phyloP scores from a whole-genome alignment of 1,140 invertebrate genomes.

The Glomeris maerens region DNA sequence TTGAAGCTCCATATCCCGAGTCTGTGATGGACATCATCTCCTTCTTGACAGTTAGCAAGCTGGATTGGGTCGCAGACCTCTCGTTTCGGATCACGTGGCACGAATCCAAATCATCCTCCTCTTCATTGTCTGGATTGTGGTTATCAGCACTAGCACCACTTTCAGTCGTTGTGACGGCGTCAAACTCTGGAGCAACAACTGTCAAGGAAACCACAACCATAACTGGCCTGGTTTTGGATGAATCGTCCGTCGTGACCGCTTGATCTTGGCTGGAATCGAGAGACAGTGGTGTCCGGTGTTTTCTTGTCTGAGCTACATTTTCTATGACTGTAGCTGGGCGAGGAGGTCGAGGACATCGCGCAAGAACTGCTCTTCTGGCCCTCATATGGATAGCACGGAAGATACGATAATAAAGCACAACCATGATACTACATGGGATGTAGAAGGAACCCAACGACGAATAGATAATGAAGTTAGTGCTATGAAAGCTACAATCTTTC shows the following conservation, averaged over 20 bases:
- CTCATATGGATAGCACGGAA: constrained; percentile 74
- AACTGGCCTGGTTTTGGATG: too few species aligned
- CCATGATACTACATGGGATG: constrained; percentile 97
- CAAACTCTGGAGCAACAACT: too few species aligned
- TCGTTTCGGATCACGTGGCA: constrained; percentile 6
- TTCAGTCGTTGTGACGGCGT: not conserved
- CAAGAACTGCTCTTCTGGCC: constrained; percentile 60
- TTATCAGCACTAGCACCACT: not conserved
- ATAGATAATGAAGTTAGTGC: constrained; percentile 94
- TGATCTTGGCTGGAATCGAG: too few species aligned
- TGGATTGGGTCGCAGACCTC: too few species aligned
- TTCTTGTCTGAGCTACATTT: constrained; percentile 48
- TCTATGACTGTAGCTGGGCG: constrained; percentile 72
- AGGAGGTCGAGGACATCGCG: constrained; percentile 52
- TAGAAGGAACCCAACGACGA: constrained; percentile 97
- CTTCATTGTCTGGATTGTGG: not conserved
- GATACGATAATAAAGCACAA: constrained; percentile 95
- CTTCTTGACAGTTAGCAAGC: too few species aligned
- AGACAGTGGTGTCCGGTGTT: too few species aligned
- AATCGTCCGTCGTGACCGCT: too few species aligned
- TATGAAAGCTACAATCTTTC: constrained; percentile 79
- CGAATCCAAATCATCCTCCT: too few species aligned
- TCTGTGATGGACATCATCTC: too few species aligned
- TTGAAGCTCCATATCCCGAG: too few species aligned
- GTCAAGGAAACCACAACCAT: too few species aligned